Percentiles rank a stretch among this genome's conserved stretches.
These are phyloP conservation scores for Macrophya annulata DNA, from an alignment of 2,888 invertebrate genomes.

Conservation along the genomic window DNA sequence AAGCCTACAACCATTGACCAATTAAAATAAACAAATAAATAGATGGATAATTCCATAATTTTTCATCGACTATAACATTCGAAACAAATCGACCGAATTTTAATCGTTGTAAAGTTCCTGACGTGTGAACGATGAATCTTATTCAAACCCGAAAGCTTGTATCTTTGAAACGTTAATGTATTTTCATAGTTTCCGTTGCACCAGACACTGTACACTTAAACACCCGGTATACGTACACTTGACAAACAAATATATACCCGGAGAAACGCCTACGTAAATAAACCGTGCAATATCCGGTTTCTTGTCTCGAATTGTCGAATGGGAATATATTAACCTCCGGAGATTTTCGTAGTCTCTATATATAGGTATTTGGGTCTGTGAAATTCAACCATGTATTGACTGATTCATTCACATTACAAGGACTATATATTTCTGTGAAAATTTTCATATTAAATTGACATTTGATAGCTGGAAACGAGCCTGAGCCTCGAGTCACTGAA, in stretches of 20 bases:
- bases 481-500: background rate
- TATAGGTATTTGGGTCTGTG: background rate
- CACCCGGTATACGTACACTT: background rate
- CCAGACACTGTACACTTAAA: background rate
- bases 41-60: background rate
- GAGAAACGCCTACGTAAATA: conserved; percentile 11
- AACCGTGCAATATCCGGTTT: conserved; percentile 1
- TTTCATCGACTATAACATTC: background rate
- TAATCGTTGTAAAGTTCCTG: background rate
- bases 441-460: background rate
- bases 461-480: background rate
- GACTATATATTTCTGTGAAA: background rate
- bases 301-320: conserved; percentile 26
- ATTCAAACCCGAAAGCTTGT: background rate
- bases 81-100: background rate
- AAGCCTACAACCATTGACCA: background rate
- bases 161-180: conserved; percentile 21
- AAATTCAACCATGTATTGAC: background rate
- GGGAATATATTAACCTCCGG: background rate
- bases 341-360: background rate
- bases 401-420: background rate
- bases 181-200: conserved; percentile 12
- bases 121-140: background rate
- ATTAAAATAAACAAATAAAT: background rate
- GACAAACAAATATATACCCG: background rate